Conservation (phyloP, 2,113 vertebrate species). For the Spermophilus dauricus region DNA sequence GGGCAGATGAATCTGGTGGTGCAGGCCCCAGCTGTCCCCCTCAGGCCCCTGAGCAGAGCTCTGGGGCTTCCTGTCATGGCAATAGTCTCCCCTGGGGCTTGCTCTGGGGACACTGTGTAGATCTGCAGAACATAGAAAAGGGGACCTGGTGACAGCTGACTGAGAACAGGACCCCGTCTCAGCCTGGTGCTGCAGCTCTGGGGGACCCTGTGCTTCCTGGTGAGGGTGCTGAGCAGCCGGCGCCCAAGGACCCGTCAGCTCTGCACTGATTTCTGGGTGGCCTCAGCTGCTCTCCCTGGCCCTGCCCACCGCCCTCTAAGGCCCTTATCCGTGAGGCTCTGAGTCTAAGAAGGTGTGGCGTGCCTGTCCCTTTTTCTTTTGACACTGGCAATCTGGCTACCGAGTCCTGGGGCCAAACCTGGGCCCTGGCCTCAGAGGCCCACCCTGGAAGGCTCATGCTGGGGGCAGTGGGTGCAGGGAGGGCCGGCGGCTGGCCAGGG, state of each 20-base stretch:
- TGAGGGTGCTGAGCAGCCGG: rapidly evolving
- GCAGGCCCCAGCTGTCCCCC: rapidly evolving
- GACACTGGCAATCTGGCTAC: background rate
- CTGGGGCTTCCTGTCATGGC: rapidly evolving
- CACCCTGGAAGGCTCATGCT: rapidly evolving
- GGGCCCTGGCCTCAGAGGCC: background rate
- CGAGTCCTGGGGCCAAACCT: background rate
- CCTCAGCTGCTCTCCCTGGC: background rate
- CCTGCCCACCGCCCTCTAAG: background rate
- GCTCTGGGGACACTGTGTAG: background rate
- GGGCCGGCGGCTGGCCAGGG: background rate
- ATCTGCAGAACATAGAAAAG: background rate
- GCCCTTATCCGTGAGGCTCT: rapidly evolving
- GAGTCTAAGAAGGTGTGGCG: rapidly evolving
- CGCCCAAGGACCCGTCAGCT: rapidly evolving
- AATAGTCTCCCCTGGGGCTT: background rate
- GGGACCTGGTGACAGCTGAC: background rate
- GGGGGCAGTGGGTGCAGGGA: rapidly evolving
- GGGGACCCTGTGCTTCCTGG: rapidly evolving
- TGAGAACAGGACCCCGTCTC: rapidly evolving
- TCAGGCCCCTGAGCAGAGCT: background rate
- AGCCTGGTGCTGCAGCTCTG: background rate
- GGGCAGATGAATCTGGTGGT: rapidly evolving
- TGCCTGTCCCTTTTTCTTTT: rapidly evolving
- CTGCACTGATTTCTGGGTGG: background rate